A percentile compares a stretch with the other conserved stretches of the same genome.
Evolutionary conservation across 2,113 vertebrate species (phyloP).

Genomic region (Myanophis thanlyinensis): DNA sequence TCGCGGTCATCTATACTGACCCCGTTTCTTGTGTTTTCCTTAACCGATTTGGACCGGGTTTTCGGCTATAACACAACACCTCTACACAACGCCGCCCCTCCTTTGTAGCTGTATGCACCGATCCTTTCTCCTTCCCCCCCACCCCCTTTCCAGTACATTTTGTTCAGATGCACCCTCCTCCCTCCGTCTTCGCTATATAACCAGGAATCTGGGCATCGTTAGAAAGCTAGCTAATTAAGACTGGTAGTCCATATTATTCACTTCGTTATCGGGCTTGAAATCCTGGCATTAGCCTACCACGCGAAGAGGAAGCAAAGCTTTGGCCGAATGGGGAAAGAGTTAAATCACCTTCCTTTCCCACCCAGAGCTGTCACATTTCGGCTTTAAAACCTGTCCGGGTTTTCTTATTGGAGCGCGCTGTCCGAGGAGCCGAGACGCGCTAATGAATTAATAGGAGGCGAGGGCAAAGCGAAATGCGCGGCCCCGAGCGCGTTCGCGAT

Average conservation of each 20-base stretch:
- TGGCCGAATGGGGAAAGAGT: neutral
- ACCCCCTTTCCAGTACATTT: neutral
- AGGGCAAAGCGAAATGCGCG: neutral
- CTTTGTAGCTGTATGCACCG: neutral
- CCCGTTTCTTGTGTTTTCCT: too few species aligned
- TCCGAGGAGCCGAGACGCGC: neutral
- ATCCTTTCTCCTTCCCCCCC: too few species aligned
- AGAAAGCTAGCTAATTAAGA: neutral
- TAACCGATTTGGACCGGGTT: too few species aligned
- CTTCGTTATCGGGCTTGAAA: neutral
- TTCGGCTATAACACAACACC: neutral
- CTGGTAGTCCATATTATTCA: neutral
- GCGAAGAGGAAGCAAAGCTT: neutral
- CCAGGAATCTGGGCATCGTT: neutral
- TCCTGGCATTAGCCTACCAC: neutral
- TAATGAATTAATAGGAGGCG: neutral
- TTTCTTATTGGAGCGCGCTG: neutral
- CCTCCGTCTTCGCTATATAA: neutral
- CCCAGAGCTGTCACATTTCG: neutral
- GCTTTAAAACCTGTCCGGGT: constrained; percentile 12
- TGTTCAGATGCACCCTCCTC: neutral
- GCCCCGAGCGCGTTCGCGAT: rapidly evolving
- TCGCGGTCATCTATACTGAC: too few species aligned
- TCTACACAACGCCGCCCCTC: neutral
- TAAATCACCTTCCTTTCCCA: neutral